Evolutionary conservation across 1,140 invertebrate species (phyloP).

Genomic region (Trichoplusia ni): DNA sequence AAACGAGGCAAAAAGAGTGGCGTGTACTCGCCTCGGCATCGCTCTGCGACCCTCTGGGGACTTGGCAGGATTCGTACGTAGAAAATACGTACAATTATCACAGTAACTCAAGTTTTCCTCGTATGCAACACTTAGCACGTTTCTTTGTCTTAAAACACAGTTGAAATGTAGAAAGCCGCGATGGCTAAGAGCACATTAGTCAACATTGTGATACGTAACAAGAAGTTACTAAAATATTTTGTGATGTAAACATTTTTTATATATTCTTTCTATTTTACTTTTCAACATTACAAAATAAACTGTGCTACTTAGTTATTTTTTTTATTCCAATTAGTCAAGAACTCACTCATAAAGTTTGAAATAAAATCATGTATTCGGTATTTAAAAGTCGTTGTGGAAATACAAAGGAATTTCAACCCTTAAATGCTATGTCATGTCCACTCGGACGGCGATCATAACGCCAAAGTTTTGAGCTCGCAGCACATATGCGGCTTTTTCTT

Average conservation of each 20-base stretch:
- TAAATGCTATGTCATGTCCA: constrained; percentile 30
- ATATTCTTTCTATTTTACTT: no score
- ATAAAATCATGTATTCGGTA: no score
- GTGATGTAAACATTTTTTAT: not conserved
- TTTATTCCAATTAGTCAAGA: no score
- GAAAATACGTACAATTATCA: constrained; percentile 28
- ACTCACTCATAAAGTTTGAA: no score
- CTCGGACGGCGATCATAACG: constrained; percentile 43
- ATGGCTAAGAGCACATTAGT: no score
- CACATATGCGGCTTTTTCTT: constrained; percentile 61
- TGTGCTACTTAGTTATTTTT: no score
- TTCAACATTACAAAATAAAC: no score
- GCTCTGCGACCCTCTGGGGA: constrained; percentile 31
- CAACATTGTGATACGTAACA: no score
- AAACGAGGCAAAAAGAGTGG: constrained; percentile 65
- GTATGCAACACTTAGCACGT: not conserved
- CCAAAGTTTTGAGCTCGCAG: constrained; percentile 44
- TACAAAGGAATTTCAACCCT: constrained; percentile 27
- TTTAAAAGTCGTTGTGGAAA: not conserved
- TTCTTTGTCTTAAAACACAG: not conserved
- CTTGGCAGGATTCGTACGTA: constrained; percentile 19
- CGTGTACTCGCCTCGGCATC: constrained; percentile 47
- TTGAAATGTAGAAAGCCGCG: not conserved
- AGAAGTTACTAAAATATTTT: no score
- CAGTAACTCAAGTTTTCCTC: constrained; percentile 10